These are phyloP conservation scores for Hydropsyche tenuis DNA, from an alignment of 1,140 invertebrate species.

Conservation along the genomic window DNA sequence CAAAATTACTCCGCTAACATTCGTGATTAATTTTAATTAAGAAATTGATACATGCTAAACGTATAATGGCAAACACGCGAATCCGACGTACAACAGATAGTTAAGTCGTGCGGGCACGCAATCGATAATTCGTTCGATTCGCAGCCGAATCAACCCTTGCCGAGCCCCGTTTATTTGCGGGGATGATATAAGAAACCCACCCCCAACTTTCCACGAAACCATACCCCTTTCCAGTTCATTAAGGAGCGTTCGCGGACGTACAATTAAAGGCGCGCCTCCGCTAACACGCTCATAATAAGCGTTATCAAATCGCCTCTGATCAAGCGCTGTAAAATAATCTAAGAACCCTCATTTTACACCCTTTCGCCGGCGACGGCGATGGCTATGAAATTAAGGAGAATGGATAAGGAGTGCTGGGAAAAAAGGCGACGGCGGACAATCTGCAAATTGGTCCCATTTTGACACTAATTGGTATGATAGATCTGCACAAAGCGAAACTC, in stretches of 20 bases:
- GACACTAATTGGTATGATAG: constrained; percentile 26
- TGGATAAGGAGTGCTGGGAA: constrained; percentile 4
- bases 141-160: constrained; percentile 10
- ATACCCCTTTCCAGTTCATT: constrained; percentile 36
- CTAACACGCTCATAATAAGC: constrained; percentile 39
- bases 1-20: too few relatives aligned
- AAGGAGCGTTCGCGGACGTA: constrained; percentile 30
- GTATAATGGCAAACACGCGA: too few relatives aligned
- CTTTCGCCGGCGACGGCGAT: neutral
- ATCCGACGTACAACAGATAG: too few relatives aligned
- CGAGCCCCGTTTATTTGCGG: neutral
- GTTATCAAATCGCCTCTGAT: constrained; percentile 41
- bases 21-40: too few relatives aligned
- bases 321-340: constrained; percentile 36
- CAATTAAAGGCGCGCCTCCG: constrained; percentile 40
- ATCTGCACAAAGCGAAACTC: constrained; percentile 3
- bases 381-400: neutral
- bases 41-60: too few relatives aligned
- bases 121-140: constrained; percentile 19
- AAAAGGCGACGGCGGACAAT: neutral
- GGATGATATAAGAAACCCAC: constrained; percentile 23
- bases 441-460: constrained; percentile 22
- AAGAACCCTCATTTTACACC: constrained; percentile 32
- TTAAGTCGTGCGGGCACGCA: neutral
- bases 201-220: constrained; percentile 6